phyloP scores from a whole-genome alignment of 92 coral and sea anemone species.

The Epizoanthus rinbou region DNA sequence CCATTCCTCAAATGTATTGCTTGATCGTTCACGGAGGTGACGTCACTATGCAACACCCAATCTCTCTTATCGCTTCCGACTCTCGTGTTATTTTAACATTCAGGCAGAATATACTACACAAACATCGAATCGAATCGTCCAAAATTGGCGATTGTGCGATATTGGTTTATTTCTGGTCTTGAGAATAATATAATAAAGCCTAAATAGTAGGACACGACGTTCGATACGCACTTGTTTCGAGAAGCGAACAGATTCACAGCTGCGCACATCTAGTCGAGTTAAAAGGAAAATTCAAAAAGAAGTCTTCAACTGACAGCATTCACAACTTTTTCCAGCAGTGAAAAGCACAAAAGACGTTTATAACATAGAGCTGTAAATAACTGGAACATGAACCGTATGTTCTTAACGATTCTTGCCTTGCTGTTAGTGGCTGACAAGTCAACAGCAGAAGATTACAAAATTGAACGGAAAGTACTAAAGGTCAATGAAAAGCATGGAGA shows the following conservation, averaged over 20 bases:
- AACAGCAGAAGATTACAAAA: background rate
- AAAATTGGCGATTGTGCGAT: background rate
- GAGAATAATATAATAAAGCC: background rate
- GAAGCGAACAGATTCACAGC: background rate
- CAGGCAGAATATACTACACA: background rate
- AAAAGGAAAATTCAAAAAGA: too few relatives aligned
- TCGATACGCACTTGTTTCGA: background rate
- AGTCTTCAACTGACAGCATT: background rate
- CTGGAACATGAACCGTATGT: background rate
- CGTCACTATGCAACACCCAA: background rate
- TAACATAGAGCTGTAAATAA: background rate
- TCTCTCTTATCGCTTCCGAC: constrained; percentile 1
- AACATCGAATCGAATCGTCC: background rate
- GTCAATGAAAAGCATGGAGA: background rate
- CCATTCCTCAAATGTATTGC: background rate
- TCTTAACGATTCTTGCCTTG: background rate
- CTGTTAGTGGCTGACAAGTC: background rate
- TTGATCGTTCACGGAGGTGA: background rate
- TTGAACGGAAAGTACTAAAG: background rate
- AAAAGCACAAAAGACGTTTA: background rate
- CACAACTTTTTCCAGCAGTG: background rate
- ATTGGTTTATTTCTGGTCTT: background rate
- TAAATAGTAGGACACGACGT: background rate
- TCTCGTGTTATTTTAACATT: background rate
- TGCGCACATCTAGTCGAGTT: background rate